Conservation (phyloP, 2,888 invertebrate species). For the Drosophila merina region DNA sequence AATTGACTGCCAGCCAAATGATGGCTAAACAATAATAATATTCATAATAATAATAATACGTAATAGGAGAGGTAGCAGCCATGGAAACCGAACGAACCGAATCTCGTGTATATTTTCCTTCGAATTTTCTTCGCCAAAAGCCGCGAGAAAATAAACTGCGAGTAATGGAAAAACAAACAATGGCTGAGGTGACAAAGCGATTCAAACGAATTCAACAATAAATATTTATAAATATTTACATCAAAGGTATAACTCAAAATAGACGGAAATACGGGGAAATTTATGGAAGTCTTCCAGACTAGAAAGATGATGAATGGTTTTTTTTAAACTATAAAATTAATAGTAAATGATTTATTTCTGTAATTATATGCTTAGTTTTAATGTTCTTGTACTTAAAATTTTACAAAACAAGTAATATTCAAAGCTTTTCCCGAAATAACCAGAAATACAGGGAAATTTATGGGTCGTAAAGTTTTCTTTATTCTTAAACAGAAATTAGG, state of each 20-base stretch:
- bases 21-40: conserved; percentile 52
- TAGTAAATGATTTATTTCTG: too few species aligned
- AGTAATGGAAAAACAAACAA: conserved; percentile 15
- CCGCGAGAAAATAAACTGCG: conserved; percentile 16
- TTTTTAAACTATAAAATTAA: too few species aligned
- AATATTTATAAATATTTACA: background rate
- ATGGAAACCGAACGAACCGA: conserved; percentile 6
- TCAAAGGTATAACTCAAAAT: background rate
- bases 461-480: too few species aligned
- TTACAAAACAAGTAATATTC: too few species aligned
- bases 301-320: too few species aligned
- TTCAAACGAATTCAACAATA: background rate
- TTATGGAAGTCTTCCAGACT: background rate
- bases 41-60: conserved; percentile 28
- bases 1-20: conserved; percentile 60
- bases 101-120: background rate
- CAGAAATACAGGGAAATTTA: too few species aligned
- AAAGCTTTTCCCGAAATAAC: too few species aligned
- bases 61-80: conserved; percentile 2
- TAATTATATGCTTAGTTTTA: too few species aligned
- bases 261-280: background rate
- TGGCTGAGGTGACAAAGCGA: conserved; percentile 22
- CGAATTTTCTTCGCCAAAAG: background rate
- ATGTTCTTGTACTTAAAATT: too few species aligned
- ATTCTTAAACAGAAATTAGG: background rate